Evolutionary conservation across 2,888 invertebrate genomes (phyloP), one percentile per base, ranked within the genome.

Genomic region (Odontomyia ornata): DNA sequence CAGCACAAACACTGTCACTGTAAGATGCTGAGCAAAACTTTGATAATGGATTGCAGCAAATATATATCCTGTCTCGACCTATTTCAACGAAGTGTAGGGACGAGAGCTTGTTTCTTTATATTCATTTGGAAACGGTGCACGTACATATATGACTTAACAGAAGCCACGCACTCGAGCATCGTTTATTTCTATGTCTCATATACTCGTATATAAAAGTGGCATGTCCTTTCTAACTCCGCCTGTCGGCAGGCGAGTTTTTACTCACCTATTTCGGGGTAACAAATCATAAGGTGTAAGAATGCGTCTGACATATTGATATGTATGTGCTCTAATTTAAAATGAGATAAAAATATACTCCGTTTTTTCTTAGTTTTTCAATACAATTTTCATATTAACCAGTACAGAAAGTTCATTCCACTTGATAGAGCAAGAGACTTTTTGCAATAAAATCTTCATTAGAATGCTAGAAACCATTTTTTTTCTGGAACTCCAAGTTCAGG

Each of bases 31-130:
- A 57, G 71, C 69, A 75, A 73, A 43, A 57, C 73, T 78, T 71
- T 65, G 76, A 78, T 78, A 78, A 78, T 76, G 76, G 76, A 78
- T 78, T 76, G 78, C 73, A 52, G 36, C 65, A 72, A 76, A 78
- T 72, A 72, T 76, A 76, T 76, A 52, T 69, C 72, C 76, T 75
- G 67, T 77, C 43, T 60, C 13, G 28, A 28, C 56, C 56, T 18
- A 21, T 43, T 43, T 25, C 27, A 36, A 9, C n/a, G n/a, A n/a
- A n/a, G n/a, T n/a, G 36, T 36, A 36, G 9, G 36, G 36, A 36
- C 5, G 36, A 5, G 36, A 36, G 36, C 5, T 36, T 9, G 36
- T 5, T 3, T 36, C 9, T 36, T 5, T 36, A 36, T 60, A 73
- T 25, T 43, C 57, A 57, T 73, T 73, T 73, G 21, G 73, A 73